Evolutionary conservation across 2,113 vertebrate species (phyloP), one percentile per base, ranked within the genome.

Genomic region (Melozone crissalis): DNA sequence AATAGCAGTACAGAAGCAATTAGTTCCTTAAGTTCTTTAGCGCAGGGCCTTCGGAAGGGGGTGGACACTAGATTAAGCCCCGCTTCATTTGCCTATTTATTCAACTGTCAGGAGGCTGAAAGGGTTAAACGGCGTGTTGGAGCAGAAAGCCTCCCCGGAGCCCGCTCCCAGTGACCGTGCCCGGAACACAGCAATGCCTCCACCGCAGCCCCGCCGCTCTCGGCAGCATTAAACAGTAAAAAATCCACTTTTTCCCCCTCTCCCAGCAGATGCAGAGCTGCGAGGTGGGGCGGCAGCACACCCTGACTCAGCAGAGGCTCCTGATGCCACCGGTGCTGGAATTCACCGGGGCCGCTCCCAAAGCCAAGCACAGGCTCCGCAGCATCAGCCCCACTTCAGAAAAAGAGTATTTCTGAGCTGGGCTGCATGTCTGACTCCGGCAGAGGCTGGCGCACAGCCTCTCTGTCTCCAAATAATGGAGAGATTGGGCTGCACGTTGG

Each of bases 261-360:
- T 73, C 55, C 82, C 63, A 6, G 87, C 81, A 77, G 82, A 39
- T 46, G 78, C 89, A 6, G 84, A 3, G 75, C 73, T 37, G 67
- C 58, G 49, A 68, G 85, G 12, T 24, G 24, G 51, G 79, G 78
- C 6, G 21, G 61, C 52, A 43, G 88, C 95, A 66, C 12, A 62
- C 23, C 80, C 95, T 96, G 96, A 96, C 95, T 96, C 96, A 96
- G 95, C 96, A 96, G 20, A 88, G 85, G 75, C 39, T 7, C 62
- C 84, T 43, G 77, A 4, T 87, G 82, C 2, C 93, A 11, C 4
- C 37, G 4, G 18, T 3, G 73, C 91, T 51, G 84, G 93, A 84
- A 89, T 67, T 41, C 84, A 20, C 52, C 26, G 3, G 33, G 59
- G 23, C 24, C 15, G 73, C 51, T 15, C 76, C 16, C 6, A 17